Base-by-base conservation (phyloP, 2,113 vertebrate genomes). In the Ursus arctos region DNA sequence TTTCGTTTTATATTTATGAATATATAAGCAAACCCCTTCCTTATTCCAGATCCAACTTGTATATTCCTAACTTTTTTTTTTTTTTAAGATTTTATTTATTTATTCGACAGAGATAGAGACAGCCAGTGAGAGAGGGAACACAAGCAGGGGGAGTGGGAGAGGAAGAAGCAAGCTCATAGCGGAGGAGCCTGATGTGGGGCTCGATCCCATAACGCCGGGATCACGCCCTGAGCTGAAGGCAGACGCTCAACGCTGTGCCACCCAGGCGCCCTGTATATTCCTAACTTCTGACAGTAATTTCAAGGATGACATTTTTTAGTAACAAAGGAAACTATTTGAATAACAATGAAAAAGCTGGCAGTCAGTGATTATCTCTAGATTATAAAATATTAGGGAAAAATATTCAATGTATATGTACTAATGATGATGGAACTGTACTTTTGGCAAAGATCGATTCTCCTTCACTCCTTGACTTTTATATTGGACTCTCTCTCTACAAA, bases 271-370 rank as follows among this genome's bases (percentile, higher is more conserved):
- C 40, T 71, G 7, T 53, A 79, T 7, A 19, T 81, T 53, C 55
- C n/a, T 82, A 69, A 94, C 43, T 86, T 83, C 74, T 77, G 43
- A 72, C 26, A 79, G 47, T 43, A 33, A 88, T 59, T 83, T 93
- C 26, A 51, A 72, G 31, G 16, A 72, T 51, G 33, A 22, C 12
- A 83, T 72, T 7, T 22, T 77, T 93, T 65, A 36, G 18, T 43
- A 49, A 57, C 28, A 83, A 82, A 51, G 15, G 5, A 77, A 97
- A 76, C 19, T 59, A 49, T 59, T 10, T 77, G 36, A 88, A 28
- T 18, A 91, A 55, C 65, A 71, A 36, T 16, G n/a, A 47, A 79
- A 85, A 88, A 61, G 4, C 18, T 53, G 33, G 22, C 19, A 11
- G 21, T 74, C 53, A 16, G 9, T 72, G 59, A 86, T 40, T 84